Evolutionary conservation across 2,797 vertebrate species (phyloP), one percentile per base, ranked within the genome.

Genomic region (Pelobates cultripes): DNA sequence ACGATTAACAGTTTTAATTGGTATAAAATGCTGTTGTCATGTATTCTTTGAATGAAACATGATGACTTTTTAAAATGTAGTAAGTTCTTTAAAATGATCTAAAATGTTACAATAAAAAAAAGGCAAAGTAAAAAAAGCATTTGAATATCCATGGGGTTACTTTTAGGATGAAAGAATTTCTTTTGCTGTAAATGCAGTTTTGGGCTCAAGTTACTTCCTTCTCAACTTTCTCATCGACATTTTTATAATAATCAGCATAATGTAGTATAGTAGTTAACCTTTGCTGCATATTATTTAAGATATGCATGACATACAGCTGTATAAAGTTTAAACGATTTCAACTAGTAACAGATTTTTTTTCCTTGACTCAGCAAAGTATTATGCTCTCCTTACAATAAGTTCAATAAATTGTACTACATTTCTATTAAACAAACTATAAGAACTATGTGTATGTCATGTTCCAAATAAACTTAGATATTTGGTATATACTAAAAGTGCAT

Each of bases 1-100:
- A 83, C 79, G 88, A 87, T 86, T 89, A 81, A 88, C 86, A 85
- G 83, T 74, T 79, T 57, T 86, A 89, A 87, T 87, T 87, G 85
- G 73, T 88, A 86, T 82, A 86, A 88, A 88, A 86, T 84, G 51
- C 5, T 87, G 87, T 82, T 88, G 84, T 88, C 78, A 70, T 82
- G 84, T 73, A 73, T 63, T 80, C 13, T 86, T 86, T 87, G 82
- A 87, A 85, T 79, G 81, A 86, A 84, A 44, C 83, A 85, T 86
- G 79, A 42, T 84, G 78, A 57, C 67, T 80, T 78, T 69, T 89
- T 87, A 86, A 85, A 89, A 86, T 85, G 85, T 81, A 84, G 64
- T 76, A 17, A 41, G 3, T 74, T 83, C 13, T 85, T 85, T 57
- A 43, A 77, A 75, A 86, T 86, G 55, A 87, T 87, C 74, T 87